Conservation (phyloP, 2,888 invertebrate genomes). For the Fragum sueziense region DNA sequence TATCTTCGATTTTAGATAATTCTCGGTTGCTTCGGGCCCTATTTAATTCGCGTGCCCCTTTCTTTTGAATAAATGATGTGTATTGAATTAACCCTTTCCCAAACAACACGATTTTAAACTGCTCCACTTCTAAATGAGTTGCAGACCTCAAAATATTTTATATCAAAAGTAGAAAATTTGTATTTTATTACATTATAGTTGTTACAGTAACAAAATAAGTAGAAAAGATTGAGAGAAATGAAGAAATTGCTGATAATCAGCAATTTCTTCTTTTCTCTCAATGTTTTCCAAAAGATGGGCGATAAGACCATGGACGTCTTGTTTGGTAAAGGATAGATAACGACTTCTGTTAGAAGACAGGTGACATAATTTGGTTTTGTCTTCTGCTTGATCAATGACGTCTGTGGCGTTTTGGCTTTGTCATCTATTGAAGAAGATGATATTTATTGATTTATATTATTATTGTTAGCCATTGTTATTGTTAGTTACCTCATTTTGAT, state of each 20-base stretch:
- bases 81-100: not conserved
- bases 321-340: too few species aligned
- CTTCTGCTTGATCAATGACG: conserved; percentile 5
- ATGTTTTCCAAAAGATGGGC: not conserved
- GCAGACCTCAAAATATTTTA: too few species aligned
- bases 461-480: not conserved
- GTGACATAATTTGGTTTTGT: conserved; percentile 2
- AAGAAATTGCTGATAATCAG: not conserved
- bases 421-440: not conserved
- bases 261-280: not conserved
- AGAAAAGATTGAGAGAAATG: not conserved
- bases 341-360: conserved; percentile 7
- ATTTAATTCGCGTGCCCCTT: not conserved
- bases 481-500: not conserved
- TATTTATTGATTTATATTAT: not conserved
- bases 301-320: too few species aligned
- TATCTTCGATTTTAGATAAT: not conserved
- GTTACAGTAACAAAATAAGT: too few species aligned
- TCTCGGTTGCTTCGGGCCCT: conserved; percentile 1
- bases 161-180: too few species aligned
- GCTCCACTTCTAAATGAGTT: too few species aligned
- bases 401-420: not conserved
- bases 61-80: conserved; percentile 4
- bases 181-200: too few species aligned
- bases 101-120: too few species aligned